These are phyloP conservation scores for Limanda limanda DNA, from an alignment of 2,113 vertebrate species.

Conservation along the genomic window DNA sequence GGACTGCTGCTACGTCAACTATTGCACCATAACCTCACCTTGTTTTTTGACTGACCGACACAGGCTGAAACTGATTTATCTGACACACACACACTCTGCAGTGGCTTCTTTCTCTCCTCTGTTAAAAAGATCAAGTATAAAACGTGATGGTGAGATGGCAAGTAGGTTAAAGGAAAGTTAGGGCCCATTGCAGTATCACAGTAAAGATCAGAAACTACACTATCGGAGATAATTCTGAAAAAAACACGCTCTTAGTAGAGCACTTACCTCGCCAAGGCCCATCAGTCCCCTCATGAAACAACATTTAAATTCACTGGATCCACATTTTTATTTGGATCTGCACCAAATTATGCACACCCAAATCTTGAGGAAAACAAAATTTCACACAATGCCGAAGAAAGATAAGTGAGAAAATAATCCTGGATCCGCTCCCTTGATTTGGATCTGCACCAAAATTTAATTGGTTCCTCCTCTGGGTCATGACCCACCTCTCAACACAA, in stretches of 20 bases:
- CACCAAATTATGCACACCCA: background rate
- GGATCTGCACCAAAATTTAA: no score
- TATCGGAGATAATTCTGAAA: background rate
- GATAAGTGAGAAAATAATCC: no score
- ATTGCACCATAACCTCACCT: constrained; percentile 43
- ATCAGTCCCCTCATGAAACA: no score
- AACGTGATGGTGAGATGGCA: background rate
- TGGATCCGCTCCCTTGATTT: no score
- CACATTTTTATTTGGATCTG: no score
- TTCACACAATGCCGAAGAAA: no score
- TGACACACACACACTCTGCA: constrained; percentile 2
- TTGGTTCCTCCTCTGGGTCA: no score
- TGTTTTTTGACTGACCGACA: constrained; percentile 31
- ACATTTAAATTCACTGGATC: no score
- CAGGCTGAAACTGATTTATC: constrained; percentile 25
- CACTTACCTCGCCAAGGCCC: no score
- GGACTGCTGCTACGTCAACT: constrained; percentile 58
- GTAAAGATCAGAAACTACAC: background rate
- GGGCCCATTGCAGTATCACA: background rate
- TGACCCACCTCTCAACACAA: no score
- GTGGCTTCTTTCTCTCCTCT: constrained; percentile 16
- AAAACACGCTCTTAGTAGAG: background rate
- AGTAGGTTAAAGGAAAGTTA: background rate
- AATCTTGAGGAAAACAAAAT: background rate
- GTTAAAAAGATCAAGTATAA: background rate